Conservation (phyloP, 1,140 invertebrate genomes). For the Drosophila bipectinata region DNA sequence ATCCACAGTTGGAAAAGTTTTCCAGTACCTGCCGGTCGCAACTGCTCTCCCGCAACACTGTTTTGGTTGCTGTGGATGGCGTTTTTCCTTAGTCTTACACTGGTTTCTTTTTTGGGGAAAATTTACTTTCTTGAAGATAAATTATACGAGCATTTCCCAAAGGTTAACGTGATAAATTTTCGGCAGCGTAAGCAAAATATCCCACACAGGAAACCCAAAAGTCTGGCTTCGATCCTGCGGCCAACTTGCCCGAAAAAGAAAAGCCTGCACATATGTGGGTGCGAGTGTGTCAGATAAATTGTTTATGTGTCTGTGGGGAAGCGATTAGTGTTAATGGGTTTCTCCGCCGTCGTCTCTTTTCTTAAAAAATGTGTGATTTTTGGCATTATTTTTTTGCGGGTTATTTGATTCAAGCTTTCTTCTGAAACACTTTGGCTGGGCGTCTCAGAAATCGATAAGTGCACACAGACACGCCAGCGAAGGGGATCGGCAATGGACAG, state of each 20-base stretch:
- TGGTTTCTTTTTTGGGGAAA: conserved; percentile 48
- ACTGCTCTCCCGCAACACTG: conserved; percentile 16
- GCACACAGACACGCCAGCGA: conserved; percentile 53
- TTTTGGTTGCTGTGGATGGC: conserved; percentile 37
- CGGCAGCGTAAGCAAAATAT: conserved; percentile 79
- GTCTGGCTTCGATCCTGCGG: conserved; percentile 77
- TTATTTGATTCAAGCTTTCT: conserved; percentile 70
- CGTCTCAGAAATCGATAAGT: conserved; percentile 78
- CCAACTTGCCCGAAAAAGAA: conserved; percentile 40
- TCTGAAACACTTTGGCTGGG: conserved; percentile 58
- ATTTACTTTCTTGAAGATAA: conserved; percentile 80
- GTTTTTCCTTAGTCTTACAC: conserved; percentile 15
- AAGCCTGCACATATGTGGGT: conserved; percentile 38
- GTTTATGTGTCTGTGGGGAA: conserved; percentile 82
- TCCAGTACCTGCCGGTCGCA: conserved; percentile 31
- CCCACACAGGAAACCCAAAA: conserved; percentile 51
- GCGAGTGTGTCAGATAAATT: conserved; percentile 74
- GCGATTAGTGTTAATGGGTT: conserved; percentile 82
- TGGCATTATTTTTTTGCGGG: conserved; percentile 61
- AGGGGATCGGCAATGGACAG: conserved; percentile 41
- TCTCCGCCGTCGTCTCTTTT: conserved; percentile 16
- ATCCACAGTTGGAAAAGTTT: conserved; percentile 62
- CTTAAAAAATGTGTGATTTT: conserved; percentile 73
- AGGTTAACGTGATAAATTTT: conserved; percentile 82
- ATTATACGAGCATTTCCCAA: conserved; percentile 82